Percentiles rank a stretch among this genome's conserved stretches.
These are phyloP conservation scores for Psylliodes chrysocephalus DNA, from an alignment of 2,888 invertebrate species.

Conservation along the genomic window DNA sequence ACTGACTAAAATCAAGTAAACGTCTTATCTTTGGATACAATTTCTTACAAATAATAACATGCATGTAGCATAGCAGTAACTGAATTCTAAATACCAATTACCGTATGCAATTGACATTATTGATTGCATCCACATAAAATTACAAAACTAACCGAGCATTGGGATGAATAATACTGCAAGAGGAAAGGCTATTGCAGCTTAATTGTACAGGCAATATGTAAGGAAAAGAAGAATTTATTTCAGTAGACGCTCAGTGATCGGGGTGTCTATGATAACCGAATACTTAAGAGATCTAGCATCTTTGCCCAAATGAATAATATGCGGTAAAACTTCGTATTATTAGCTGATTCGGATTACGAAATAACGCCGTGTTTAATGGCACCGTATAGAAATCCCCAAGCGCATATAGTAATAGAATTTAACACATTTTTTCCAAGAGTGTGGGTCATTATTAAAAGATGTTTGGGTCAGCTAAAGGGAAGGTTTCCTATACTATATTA, in stretches of 20 bases:
- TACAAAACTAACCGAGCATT: constrained; percentile 27
- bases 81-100: constrained; percentile 27
- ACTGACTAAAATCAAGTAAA: too few relatives aligned
- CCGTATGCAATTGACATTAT: constrained; percentile 14
- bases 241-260: constrained; percentile 22
- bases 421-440: constrained; percentile 14
- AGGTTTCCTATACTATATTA: constrained; percentile 22
- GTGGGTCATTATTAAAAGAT: too few relatives aligned
- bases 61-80: constrained; percentile 22
- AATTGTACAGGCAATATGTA: constrained; percentile 33
- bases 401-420: constrained; percentile 15
- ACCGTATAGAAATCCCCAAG: constrained; percentile 20
- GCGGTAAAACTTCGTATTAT: constrained; percentile 14
- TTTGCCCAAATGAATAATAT: constrained; percentile 23
- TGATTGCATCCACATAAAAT: too few relatives aligned
- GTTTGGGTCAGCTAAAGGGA: constrained; percentile 25
- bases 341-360: constrained; percentile 21
- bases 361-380: constrained; percentile 6
- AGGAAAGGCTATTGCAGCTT: constrained; percentile 13
- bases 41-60: constrained; percentile 23
- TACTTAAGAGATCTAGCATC: background rate
- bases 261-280: constrained; percentile 26
- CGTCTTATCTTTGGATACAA: constrained; percentile 15
- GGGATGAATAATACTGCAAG: constrained; percentile 16
- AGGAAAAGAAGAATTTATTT: constrained; percentile 27